Percentiles rank a stretch among this genome's conserved stretches.
Evolutionary conservation across 37 sponge, comb jelly and placozoan species (phyloP).

Genomic region (Geodia barretti): DNA sequence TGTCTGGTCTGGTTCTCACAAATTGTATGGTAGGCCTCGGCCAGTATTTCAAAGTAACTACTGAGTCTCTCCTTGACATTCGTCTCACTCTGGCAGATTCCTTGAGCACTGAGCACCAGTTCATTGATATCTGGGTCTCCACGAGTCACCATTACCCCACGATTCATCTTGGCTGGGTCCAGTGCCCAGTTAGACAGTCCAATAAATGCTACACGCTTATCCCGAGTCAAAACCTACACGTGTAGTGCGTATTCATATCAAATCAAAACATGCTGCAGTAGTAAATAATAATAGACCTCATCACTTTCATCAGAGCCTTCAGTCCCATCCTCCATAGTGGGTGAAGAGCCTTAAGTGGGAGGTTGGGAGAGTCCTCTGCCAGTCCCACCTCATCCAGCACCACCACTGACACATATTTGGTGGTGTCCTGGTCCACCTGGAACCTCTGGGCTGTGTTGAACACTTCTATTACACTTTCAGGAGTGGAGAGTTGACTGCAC

Average conservation of each 20-base stretch:
- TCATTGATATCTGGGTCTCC: conserved; percentile 60
- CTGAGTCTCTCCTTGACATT: neutral
- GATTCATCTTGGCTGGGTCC: conserved; percentile 93
- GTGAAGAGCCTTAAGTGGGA: conserved; percentile 88
- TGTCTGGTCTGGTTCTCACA: conserved; percentile 22
- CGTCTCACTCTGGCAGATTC: conserved; percentile 5
- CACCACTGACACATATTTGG: conserved; percentile 63
- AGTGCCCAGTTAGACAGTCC: conserved; percentile 93
- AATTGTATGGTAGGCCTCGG: conserved; percentile 53
- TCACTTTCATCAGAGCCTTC: neutral
- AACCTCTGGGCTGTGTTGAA: conserved; percentile 52
- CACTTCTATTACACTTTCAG: conserved; percentile 68
- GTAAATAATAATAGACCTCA: neutral
- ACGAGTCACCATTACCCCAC: conserved; percentile 77
- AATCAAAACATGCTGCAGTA: neutral
- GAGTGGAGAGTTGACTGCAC: conserved; percentile 85
- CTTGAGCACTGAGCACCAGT: conserved; percentile 46
- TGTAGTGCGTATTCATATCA: neutral
- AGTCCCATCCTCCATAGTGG: conserved; percentile 41
- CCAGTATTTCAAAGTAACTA: conserved; percentile 12
- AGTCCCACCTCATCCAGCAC: conserved; percentile 91
- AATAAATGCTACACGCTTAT: conserved; percentile 72
- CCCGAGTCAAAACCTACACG: conserved; percentile 11
- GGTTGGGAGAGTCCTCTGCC: conserved; percentile 83
- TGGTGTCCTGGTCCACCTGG: conserved; percentile 43